These are phyloP conservation scores for Scartelaos histophorus DNA, from an alignment of 2,113 vertebrate species.

Conservation along the genomic window DNA sequence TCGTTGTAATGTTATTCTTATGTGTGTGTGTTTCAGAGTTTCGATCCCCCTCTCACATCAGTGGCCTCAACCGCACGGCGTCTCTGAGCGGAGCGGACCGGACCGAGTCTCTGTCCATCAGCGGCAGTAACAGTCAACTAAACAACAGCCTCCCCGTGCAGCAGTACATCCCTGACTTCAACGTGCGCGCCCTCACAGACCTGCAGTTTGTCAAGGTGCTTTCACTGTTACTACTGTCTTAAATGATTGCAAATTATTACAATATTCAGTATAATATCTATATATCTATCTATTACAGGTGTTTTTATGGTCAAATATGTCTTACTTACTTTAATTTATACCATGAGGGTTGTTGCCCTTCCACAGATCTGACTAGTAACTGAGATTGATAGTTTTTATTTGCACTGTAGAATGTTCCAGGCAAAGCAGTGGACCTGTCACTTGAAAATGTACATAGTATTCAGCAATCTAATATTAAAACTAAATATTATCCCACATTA, in stretches of 20 bases:
- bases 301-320: not conserved
- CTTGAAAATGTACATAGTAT: too few species aligned
- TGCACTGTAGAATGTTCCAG: too few species aligned
- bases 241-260: not conserved
- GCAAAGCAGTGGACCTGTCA: too few species aligned
- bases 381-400: too few species aligned
- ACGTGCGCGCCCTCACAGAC: constrained; percentile 87
- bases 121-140: constrained; percentile 87
- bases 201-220: constrained; percentile 88
- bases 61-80: constrained; percentile 84
- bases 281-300: too few species aligned
- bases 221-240: not conserved
- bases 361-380: too few species aligned
- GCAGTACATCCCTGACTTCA: constrained; percentile 91
- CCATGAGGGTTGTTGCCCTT: not conserved
- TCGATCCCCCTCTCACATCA: constrained; percentile 84
- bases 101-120: constrained; percentile 72
- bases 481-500: too few species aligned
- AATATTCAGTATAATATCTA: too few species aligned
- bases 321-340: too few species aligned
- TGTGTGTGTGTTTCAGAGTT: constrained; percentile 73
- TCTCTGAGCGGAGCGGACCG: constrained; percentile 85
- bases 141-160: constrained; percentile 57
- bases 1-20: not conserved
- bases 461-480: too few species aligned